Conservation (phyloP, 2,113 vertebrate species). For the Platanista minor region DNA sequence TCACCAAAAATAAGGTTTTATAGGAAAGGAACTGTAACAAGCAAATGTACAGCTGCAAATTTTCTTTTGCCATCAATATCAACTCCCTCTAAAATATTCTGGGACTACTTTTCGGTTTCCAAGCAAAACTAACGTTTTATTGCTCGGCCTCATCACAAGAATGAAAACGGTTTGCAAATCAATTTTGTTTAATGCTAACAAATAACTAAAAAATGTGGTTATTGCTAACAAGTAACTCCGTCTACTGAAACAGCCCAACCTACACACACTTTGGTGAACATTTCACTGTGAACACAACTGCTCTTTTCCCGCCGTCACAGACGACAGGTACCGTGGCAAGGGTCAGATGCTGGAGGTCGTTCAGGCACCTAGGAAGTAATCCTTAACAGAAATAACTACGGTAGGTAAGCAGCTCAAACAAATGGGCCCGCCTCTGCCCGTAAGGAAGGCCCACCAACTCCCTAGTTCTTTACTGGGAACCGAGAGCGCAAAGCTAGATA, state of each 20-base stretch:
- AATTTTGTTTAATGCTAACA: slow-evolving; percentile 28
- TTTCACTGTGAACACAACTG: slow-evolving; percentile 29
- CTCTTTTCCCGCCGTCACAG: slow-evolving; percentile 29
- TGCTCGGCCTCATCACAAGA: slow-evolving; percentile 11
- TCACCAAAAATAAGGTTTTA: slow-evolving; percentile 55
- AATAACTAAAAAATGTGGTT: background rate
- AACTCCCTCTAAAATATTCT: slow-evolving; percentile 49
- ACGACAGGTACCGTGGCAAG: slow-evolving; percentile 18
- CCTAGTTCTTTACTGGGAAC: slow-evolving; percentile 55
- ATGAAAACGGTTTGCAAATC: slow-evolving; percentile 55
- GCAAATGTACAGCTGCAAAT: slow-evolving; percentile 10
- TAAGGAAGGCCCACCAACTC: slow-evolving; percentile 34
- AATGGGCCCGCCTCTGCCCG: slow-evolving; percentile 10
- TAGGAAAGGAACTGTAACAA: slow-evolving; percentile 33
- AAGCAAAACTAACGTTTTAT: background rate
- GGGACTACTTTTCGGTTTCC: slow-evolving; percentile 51
- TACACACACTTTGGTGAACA: slow-evolving; percentile 26
- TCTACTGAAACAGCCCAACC: slow-evolving; percentile 38
- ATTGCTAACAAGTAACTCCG: background rate
- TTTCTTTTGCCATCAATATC: slow-evolving; percentile 20
- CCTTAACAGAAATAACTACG: slow-evolving; percentile 35
- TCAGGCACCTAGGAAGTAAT: slow-evolving; percentile 45
- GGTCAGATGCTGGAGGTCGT: slow-evolving; percentile 49
- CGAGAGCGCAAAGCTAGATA: background rate
- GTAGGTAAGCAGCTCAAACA: slow-evolving; percentile 40